Base-by-base conservation (phyloP, 64 coral and sea anemone genomes). In the Stichodactyla helianthus region DNA sequence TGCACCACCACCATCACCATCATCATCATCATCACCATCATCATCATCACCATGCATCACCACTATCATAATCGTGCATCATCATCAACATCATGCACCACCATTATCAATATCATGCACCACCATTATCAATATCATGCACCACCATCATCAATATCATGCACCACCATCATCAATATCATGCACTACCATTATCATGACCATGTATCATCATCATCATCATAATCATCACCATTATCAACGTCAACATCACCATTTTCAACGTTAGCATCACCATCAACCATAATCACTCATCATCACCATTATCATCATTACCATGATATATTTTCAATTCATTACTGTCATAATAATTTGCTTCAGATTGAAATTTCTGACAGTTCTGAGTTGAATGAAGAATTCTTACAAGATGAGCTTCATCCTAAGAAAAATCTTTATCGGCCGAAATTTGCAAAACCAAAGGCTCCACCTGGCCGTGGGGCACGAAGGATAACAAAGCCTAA, bases 371-470 rank as follows among this genome's bases (percentile, higher is more conserved):
- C 93, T 12, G 93, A 99, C 17, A 89, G 89, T 82, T 58, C 80
- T 19, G 97, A 99, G 68, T 19, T 99, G 52, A 93, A 92, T 28
- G 93, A 99, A 80, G 85, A 87, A 8, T 99, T 95, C 71, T 71
- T 99, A 6, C 87, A 86, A 51, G 97, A 95, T 51, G 86, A 99
- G 53, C 56, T 99, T n/a, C 97, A 99, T 78, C 97, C 97, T 6
- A 89, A 92, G 52, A 99, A 95, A 71, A 94, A 94, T 59, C 85
- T 99, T 25, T 91, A 95, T 77, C 71, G 93, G 23, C 97, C 93
- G 11, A 99, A 95, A 84, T 99, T 99, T 82, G 93, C 93, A 4
- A 99, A 99, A 76, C 97, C 97, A 11, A 94, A 94, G 50, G 91
- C 85, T 5, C 93, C 97, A 4, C 14, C 85, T 56, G 93, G 90